Conservation (phyloP, 2,888 invertebrate species). For the Lithophane ornitopus region DNA sequence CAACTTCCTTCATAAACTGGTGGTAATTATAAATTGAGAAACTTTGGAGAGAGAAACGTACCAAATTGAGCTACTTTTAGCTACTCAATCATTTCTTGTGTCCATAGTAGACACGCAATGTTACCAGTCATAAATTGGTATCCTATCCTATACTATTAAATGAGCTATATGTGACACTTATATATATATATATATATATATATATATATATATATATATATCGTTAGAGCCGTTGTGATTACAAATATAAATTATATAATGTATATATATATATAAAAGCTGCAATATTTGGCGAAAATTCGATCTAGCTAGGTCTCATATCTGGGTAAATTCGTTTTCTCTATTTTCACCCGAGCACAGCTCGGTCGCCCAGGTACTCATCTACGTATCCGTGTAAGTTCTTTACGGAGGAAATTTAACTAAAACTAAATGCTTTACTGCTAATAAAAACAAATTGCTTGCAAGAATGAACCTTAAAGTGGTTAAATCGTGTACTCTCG, state of each 20-base stretch:
- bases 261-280: no score
- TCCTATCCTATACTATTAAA: background rate
- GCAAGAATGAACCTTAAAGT: conserved; percentile 16
- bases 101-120: conserved; percentile 57
- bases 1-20: conserved; percentile 62
- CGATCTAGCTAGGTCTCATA: no score
- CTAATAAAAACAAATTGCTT: conserved; percentile 16
- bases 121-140: conserved; percentile 55
- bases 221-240: no score
- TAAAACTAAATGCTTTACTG: conserved; percentile 16
- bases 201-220: no score
- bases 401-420: conserved; percentile 17
- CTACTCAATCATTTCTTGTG: conserved; percentile 60
- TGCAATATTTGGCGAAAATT: no score
- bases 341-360: no score
- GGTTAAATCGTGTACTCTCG: background rate
- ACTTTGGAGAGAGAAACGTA: conserved; percentile 56
- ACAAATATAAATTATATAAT: no score
- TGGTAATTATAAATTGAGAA: conserved; percentile 66
- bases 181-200: no score
- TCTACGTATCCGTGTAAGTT: conserved; percentile 35
- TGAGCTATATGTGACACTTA: no score
- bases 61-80: conserved; percentile 58
- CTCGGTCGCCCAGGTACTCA: background rate
- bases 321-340: no score